A percentile compares a stretch with the other conserved stretches of the same genome.
Evolutionary conservation across 2,797 vertebrate species (phyloP).

Genomic region (Choloepus didactylus): DNA sequence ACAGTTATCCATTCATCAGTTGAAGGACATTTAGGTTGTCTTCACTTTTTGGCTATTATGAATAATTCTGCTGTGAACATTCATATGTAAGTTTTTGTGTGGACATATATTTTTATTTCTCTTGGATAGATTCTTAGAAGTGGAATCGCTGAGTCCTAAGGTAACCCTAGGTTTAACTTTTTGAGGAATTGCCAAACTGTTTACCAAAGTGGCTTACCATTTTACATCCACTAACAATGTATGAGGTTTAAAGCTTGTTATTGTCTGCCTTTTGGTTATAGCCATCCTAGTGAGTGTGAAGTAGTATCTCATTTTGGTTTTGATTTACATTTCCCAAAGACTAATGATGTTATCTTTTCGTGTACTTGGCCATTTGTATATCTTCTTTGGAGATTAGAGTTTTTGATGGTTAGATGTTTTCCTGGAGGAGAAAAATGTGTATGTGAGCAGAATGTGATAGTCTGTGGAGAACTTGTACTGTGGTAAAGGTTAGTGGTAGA

Average conservation of each 20-base stretch:
- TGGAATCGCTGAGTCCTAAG: background rate
- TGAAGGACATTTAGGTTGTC: background rate
- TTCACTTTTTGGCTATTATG: background rate
- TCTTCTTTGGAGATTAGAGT: background rate
- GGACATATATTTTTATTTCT: background rate
- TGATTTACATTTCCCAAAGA: background rate
- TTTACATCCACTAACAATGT: background rate
- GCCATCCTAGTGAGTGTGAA: background rate
- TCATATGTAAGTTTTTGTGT: background rate
- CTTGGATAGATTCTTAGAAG: background rate
- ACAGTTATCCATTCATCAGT: background rate
- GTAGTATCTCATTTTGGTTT: background rate
- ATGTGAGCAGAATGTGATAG: background rate
- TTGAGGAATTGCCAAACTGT: background rate
- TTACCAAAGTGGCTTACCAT: background rate
- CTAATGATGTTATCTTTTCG: background rate
- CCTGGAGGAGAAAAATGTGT: background rate
- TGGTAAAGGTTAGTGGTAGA: background rate
- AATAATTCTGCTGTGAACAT: background rate
- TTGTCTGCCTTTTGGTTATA: background rate
- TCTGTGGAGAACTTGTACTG: background rate
- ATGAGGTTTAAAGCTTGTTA: too few species aligned
- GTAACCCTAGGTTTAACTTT: background rate
- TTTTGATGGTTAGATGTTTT: constrained; percentile 7
- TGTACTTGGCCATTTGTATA: background rate